A percentile compares a stretch with the other conserved stretches of the same genome.
These are phyloP conservation scores for Taurulus bubalis DNA, from an alignment of 2,113 vertebrate genomes.

Conservation along the genomic window DNA sequence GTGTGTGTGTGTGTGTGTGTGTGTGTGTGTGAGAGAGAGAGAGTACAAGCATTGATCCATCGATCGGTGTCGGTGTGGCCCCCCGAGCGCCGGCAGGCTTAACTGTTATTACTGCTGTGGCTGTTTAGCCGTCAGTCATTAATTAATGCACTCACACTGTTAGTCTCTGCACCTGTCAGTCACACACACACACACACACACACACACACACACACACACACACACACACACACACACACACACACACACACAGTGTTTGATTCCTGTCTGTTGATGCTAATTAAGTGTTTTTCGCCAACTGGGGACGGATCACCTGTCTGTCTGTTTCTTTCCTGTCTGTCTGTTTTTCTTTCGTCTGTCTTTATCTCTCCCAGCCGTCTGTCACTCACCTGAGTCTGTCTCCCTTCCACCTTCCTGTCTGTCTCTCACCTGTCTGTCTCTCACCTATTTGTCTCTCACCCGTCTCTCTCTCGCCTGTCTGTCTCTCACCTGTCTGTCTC, in stretches of 20 bases:
- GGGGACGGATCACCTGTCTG: background rate
- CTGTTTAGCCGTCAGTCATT: conserved; percentile 81
- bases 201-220: conserved; percentile 25
- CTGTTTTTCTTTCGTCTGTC: background rate
- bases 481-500: background rate
- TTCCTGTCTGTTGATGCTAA: conserved; percentile 47
- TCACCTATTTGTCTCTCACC: background rate
- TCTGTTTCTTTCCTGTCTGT: background rate
- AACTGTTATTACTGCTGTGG: conserved; percentile 81
- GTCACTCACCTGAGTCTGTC: background rate
- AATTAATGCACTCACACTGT: conserved; percentile 78
- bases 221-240: conserved; percentile 30
- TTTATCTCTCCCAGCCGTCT: background rate
- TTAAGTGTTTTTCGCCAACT: conserved; percentile 42
- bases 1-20: conserved; percentile 35
- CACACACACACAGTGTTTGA: conserved; percentile 50
- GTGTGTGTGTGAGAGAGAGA: conserved; percentile 40
- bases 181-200: conserved; percentile 41
- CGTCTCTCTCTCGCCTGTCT: background rate
- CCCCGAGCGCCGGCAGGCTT: conserved; percentile 71
- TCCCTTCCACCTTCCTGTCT: no score
- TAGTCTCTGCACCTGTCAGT: conserved; percentile 70
- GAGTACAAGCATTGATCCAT: conserved; percentile 76
- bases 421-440: background rate
- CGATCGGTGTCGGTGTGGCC: conserved; percentile 70